Evolutionary conservation across 2,797 vertebrate genomes (phyloP), one percentile per base, ranked within the genome.

Genomic region (Nannoperca australis): DNA sequence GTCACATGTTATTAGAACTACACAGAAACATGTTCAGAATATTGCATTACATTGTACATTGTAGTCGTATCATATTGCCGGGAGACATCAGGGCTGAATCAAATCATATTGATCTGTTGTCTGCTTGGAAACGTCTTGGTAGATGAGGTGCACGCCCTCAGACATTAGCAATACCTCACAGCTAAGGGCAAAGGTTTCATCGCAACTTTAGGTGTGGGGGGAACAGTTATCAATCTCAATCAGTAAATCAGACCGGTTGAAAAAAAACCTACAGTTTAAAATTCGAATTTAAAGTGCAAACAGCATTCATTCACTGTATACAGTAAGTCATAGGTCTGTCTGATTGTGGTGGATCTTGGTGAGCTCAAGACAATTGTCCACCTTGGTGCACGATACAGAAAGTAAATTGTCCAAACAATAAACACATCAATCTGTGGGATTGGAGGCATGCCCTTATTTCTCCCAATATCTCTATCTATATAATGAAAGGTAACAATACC

Each of bases 51-150:
- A 50, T 42, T 64, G 44, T 59, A 20, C 51, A 62, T 45, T 69
- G 58, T 22, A 50, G 58, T 73, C 55, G 49, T 32, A 70, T 80
- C 55, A 72, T 20, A 15, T 70, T 62, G 75, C 56, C 53, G 73
- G 38, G 58, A 81, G 74, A 77, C 61, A 76, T 72, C 59, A 64
- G 53, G 58, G 62, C 71, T 50, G 74, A 73, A 79, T 85, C 79
- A 80, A 80, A 81, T 78, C 11, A 3, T 68, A 88, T 89, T 38
- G 78, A 85, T 88, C 73, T 83, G 85, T 80, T 85, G 76, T 80
- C 80, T 84, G 68, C 75, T 81, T 78, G 79, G 63, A 83, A 79
- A 74, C 75, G 44, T 74, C 81, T 84, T 63, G 54, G 76, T 53
- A 55, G 75, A 83, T 78, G 68, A 78, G 68, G 54, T n/a, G 1